Evolutionary conservation across 2,797 vertebrate species (phyloP), one percentile per base, ranked within the genome.

Genomic region (Clamator glandarius): DNA sequence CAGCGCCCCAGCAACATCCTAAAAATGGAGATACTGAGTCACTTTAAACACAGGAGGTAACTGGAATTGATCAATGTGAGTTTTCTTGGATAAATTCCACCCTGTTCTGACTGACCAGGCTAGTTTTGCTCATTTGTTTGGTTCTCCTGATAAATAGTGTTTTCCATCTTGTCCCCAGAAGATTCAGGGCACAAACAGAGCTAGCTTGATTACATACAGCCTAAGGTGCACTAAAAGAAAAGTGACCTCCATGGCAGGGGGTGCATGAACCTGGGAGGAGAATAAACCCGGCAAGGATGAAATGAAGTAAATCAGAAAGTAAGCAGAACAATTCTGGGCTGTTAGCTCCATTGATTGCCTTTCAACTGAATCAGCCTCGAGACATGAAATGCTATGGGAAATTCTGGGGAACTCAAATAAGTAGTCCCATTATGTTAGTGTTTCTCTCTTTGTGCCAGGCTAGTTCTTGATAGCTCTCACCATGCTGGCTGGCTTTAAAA

Each of bases 1-100:
- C 86, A 80, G 96, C 83, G 96, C 78, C 92, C 84, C 95, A 87
- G 95, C 87, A 94, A 97, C 94, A 83, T 95, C 96, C 95, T 96
- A 94, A 96, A 95, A 96, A 96, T 94, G 95, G 96, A 95, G 96
- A 87, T 93, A 90, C 92, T 96, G 95, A 97, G 74, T 97, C 95
- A 96, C 92, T 96, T 96, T 91, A 96, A 89, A 85, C 91, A 95
- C 93, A 93, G 95, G 78, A 93, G 95, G 92, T 94, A 90, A 95
- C 95, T 96, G 94, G 86, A 96, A 91, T 82, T 96, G 95, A 96
- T 96, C 95, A 95, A 74, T 95, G 81, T 1, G 2, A 87, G 72
- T 92, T 93, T 97, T 91, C 92, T 93, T 89, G 88, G 95, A 92
- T 83, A 96, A 93, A 86, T 92, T 96, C 87, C 92, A 92, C 68